Evolutionary conservation across 1,140 invertebrate genomes (phyloP).

Genomic region (Eupristina koningsbergeri): DNA sequence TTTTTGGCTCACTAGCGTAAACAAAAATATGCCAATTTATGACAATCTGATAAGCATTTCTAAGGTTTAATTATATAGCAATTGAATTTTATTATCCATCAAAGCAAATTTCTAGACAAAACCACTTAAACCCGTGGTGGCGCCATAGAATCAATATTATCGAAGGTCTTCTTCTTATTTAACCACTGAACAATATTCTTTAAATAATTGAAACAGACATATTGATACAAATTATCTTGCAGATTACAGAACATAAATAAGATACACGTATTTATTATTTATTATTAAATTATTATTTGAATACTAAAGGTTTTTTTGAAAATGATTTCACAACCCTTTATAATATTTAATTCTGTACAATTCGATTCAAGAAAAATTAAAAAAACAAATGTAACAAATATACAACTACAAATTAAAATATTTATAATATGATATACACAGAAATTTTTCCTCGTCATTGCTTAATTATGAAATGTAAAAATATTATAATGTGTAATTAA

Average conservation of each 20-base stretch:
- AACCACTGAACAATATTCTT: neutral
- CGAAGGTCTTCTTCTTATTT: neutral
- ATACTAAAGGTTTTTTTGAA: too few species aligned
- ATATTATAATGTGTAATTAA: too few species aligned
- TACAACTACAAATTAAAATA: too few species aligned
- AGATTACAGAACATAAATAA: neutral
- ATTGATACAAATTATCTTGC: neutral
- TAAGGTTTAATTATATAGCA: neutral
- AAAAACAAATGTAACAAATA: too few species aligned
- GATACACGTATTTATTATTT: too few species aligned
- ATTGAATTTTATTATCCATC: constrained; percentile 20
- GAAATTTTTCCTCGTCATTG: too few species aligned
- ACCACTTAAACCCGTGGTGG: neutral
- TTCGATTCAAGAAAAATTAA: too few species aligned
- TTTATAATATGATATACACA: too few species aligned
- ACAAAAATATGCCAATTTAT: neutral
- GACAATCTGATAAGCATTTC: constrained; percentile 9
- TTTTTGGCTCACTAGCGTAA: neutral
- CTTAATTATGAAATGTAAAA: too few species aligned
- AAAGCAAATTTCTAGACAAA: constrained; percentile 23
- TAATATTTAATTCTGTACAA: too few species aligned
- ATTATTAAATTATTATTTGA: too few species aligned
- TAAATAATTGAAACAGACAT: neutral
- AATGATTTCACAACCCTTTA: too few species aligned
- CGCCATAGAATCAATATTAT: constrained; percentile 28